Conservation (phyloP, 2,797 vertebrate species). For the Margarornis squamiger region DNA sequence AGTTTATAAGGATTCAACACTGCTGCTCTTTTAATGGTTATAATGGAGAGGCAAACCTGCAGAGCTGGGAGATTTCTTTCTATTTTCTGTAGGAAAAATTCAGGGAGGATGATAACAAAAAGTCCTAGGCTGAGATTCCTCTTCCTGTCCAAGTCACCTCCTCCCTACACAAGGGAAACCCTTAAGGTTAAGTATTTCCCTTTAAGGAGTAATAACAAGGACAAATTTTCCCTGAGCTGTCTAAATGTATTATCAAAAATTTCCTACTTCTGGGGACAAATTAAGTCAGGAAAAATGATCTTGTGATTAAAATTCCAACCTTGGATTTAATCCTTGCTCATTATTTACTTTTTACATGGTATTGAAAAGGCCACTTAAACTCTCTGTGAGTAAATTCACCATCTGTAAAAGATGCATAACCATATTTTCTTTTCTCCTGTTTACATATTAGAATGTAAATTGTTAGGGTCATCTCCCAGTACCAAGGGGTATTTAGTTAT, state of each 20-base stretch:
- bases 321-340: background rate
- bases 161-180: background rate
- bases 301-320: background rate
- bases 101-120: background rate
- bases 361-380: background rate
- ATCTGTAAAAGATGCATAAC: background rate
- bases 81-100: background rate
- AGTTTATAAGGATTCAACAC: background rate
- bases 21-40: background rate
- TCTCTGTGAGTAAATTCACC: background rate
- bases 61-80: background rate
- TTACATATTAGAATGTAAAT: background rate
- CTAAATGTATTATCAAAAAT: background rate
- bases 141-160: background rate
- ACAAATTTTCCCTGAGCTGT: background rate
- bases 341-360: background rate
- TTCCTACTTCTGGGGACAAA: background rate
- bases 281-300: background rate
- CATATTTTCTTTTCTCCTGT: background rate
- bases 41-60: background rate
- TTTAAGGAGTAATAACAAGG: background rate
- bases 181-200: background rate
- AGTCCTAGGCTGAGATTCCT: background rate
- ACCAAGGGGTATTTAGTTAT: background rate
- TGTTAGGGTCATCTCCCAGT: background rate